Base-by-base conservation (phyloP, 2,113 vertebrate genomes). In the Oreocharis arfaki region DNA sequence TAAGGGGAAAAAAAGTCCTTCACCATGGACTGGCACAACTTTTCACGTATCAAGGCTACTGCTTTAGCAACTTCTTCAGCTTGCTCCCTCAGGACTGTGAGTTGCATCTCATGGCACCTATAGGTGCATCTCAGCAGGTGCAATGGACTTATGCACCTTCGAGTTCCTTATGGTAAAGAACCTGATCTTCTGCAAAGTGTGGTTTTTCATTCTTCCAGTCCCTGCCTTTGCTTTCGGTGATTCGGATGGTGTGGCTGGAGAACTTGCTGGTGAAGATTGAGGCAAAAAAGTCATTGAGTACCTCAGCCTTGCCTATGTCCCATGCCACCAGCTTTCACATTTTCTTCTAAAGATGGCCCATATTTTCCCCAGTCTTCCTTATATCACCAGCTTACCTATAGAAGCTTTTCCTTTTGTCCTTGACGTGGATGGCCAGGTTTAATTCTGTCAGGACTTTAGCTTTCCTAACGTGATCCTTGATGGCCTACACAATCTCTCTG, bases 111-210 rank as follows among this genome's bases (percentile, higher is more conserved):
- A 27, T 33, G 63, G 17, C 27, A 46, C 4, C 3, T 28, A 4
- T 10, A 18, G 28, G 15, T 47, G 3, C 59, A 23, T n/a, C 28
- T 56, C 23, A n/a, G 23, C 28, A n/a, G 28, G 7, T 39, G 8
- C 41, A 55, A 64, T 23, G 28, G n/a, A 28, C 22, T 10, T 47
- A 19, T 8, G 15, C 18, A 84, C 6, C 7, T 55, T 35, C 47
- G 41, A 47, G 18, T 16, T 64, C 12, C 28, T 39, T 28, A 64
- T 4, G 14, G 15, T 8, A 18, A 46, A 73, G 18, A 19, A 28
- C 3, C 35, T n/a, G 18, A 49, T 65, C 27, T 37, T 32, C n/a
- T 49, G 30, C 19, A 56, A 24, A 0, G 0, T n/a, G n/a, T 24
- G 20, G 3, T 6, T 33, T 60, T 84, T 39, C 19, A n/a, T 65